Conservation (phyloP, 2,888 invertebrate species). For the Nineta flava region DNA sequence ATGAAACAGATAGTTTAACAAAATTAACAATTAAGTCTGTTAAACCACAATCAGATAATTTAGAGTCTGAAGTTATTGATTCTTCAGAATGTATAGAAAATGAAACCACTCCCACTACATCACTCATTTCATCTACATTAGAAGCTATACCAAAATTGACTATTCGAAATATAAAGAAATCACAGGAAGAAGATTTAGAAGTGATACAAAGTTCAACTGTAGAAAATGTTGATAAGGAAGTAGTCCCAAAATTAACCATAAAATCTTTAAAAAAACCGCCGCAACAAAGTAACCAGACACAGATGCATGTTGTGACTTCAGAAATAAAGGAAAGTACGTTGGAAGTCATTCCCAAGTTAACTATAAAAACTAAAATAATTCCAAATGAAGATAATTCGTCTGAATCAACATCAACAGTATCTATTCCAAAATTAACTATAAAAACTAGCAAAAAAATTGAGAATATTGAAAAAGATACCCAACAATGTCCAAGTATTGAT, state of each 20-base stretch:
- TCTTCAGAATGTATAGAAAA: too few relatives aligned
- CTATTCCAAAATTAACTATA: too few relatives aligned
- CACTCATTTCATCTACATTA: neutral
- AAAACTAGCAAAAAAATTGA: too few relatives aligned
- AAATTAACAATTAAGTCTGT: neutral
- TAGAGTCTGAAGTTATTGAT: too few relatives aligned
- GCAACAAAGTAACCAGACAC: conserved; percentile 7
- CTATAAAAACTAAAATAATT: conserved; percentile 27
- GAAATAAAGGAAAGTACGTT: conserved; percentile 15
- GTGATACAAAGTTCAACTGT: conserved; percentile 3
- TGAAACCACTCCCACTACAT: neutral
- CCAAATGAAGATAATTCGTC: conserved; percentile 18
- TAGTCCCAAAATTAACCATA: conserved; percentile 29
- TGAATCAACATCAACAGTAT: conserved; percentile 11
- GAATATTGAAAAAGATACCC: too few relatives aligned
- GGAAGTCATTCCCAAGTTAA: conserved; percentile 32
- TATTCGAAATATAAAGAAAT: conserved; percentile 28
- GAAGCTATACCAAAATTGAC: conserved; percentile 22
- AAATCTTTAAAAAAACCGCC: conserved; percentile 26
- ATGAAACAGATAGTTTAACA: neutral
- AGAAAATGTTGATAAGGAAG: neutral
- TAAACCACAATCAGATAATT: too few relatives aligned
- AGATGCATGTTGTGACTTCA: neutral
- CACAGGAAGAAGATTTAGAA: conserved; percentile 29
- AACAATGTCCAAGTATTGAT: too few relatives aligned